These are phyloP conservation scores for Pachycephus smyrnensis DNA, from an alignment of 2,888 invertebrate genomes.

Conservation along the genomic window DNA sequence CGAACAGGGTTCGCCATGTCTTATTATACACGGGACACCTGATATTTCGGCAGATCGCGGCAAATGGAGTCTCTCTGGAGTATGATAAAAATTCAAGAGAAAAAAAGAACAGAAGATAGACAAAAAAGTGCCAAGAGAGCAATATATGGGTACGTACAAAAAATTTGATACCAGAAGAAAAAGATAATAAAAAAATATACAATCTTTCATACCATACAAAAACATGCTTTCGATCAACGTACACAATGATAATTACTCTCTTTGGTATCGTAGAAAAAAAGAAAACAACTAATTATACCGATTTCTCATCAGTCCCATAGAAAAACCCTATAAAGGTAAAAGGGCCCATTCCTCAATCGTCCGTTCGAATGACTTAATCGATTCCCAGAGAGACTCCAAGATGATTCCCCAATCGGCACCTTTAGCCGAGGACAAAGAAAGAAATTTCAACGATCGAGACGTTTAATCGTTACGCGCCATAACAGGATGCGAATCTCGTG, in stretches of 20 bases:
- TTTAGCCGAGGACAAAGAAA: not conserved
- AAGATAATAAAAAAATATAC: too few species aligned
- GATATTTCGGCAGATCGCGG: conserved; percentile 35
- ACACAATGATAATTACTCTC: not conserved
- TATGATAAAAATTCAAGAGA: not conserved
- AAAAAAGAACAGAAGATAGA: not conserved
- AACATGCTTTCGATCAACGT: not conserved
- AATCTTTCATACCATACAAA: not conserved
- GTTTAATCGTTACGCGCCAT: not conserved
- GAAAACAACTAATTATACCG: not conserved
- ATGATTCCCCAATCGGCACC: not conserved
- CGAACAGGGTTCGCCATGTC: conserved; percentile 50
- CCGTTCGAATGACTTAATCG: not conserved
- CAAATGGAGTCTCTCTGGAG: not conserved
- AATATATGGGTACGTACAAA: too few species aligned
- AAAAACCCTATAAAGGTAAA: not conserved
- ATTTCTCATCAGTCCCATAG: not conserved
- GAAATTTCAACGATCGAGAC: not conserved
- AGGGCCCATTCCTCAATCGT: not conserved
- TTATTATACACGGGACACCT: conserved; percentile 53
- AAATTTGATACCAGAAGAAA: too few species aligned
- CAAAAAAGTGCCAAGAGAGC: not conserved
- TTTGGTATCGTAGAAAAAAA: not conserved
- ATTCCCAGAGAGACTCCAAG: not conserved
- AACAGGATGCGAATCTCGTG: conserved; percentile 24